Base-by-base conservation (phyloP, 30 jellyfish, hydroid and myxozoan species). In the Hydra vulgaris region DNA sequence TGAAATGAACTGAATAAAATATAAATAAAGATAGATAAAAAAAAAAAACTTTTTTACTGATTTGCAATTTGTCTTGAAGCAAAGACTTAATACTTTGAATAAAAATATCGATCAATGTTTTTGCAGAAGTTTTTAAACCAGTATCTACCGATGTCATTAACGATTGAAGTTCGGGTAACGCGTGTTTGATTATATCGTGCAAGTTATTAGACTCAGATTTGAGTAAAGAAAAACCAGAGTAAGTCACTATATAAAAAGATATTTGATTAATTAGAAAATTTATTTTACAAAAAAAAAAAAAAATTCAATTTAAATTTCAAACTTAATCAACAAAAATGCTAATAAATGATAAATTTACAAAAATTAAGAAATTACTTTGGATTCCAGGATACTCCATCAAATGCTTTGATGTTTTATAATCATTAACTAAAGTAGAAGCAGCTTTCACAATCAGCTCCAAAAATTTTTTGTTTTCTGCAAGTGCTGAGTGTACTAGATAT, bases 31-130 rank as follows among this genome's bases (percentile, higher is more conserved):
- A n/a, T n/a, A n/a, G n/a, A n/a, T n/a, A n/a, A n/a, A n/a, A n/a
- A n/a, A n/a, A n/a, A n/a, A n/a, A n/a, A n/a, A n/a, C n/a, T n/a
- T n/a, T n/a, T n/a, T 17, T 21, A 70, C 76, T 25, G 23, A 75
- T 75, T 17, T 27, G 83, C 52, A 75, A 18, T 75, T 75, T 75
- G 12, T 70, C 83, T 17, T 75, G 21, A 1, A 75, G 66, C 67
- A 75, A 26, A 26, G 56, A 17, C 71, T 75, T 75, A 17, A 75
- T 25, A 75, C 83, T 75, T n/a, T 22, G 26, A 8, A 70, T 70
- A 75, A 75, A 75, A 0, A 75, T 25, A 40, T 21, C 71, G 25
- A 75, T 25, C n/a, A 26, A 25, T 1, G 69, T 75, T 70, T 19
- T 75, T 17, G 83, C 69, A 17, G 83, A 26, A 0, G 71, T 21